Conservation (phyloP, 2,113 vertebrate species). For the Rana temporaria region DNA sequence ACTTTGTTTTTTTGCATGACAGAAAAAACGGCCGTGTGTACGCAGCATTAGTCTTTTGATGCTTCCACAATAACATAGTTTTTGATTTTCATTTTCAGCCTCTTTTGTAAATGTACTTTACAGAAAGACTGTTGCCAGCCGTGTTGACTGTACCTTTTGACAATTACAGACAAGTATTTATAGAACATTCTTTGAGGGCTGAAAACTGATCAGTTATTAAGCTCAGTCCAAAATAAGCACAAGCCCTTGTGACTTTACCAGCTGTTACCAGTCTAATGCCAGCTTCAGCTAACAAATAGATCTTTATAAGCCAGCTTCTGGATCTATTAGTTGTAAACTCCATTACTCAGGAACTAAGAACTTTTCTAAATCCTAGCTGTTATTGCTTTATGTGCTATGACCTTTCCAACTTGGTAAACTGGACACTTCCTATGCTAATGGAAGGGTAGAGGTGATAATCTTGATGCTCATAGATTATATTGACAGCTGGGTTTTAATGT, state of each 20-base stretch:
- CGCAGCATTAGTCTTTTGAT: too few species aligned
- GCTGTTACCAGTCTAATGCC: constrained; percentile 10
- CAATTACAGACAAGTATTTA: constrained; percentile 40
- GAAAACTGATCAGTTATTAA: constrained; percentile 28
- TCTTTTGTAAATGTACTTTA: background rate
- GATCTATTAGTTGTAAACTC: constrained; percentile 7
- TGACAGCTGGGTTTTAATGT: constrained; percentile 41
- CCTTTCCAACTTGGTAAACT: background rate
- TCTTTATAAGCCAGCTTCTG: constrained; percentile 1
- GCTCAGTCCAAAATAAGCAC: constrained; percentile 22
- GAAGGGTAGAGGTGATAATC: background rate
- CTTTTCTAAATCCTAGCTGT: background rate
- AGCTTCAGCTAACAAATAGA: background rate
- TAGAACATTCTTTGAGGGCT: constrained; percentile 35
- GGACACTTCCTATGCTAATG: background rate
- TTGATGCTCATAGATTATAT: background rate
- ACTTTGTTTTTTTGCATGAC: too few species aligned
- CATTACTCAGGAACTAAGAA: background rate
- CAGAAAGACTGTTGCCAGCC: background rate
- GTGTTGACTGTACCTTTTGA: constrained; percentile 15
- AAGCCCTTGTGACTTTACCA: constrained; percentile 38
- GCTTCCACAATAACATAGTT: too few species aligned
- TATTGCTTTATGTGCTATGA: background rate
- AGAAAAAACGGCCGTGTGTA: too few species aligned
- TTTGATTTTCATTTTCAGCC: background rate